Base-by-base conservation (phyloP, 2,888 invertebrate genomes). In the Melangyna quadrimaculata region DNA sequence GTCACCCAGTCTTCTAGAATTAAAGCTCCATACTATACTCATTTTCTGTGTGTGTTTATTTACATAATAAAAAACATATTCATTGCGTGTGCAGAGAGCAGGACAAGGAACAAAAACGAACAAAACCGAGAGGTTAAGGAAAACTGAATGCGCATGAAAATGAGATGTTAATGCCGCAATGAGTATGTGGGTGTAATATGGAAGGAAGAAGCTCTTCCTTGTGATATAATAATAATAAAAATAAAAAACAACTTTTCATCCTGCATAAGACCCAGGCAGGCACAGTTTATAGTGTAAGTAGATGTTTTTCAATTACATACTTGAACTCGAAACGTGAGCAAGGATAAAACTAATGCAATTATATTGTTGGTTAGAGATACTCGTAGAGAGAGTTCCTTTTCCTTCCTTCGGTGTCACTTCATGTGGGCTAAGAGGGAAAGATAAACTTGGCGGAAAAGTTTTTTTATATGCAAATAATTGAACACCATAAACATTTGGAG, bases 281-380 rank as follows among this genome's bases (percentile, higher is more conserved):
- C n/a, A n/a, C 27, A 63, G 63, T 63, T 40, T 43, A 63, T 63
- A 63, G 59, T 35, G 53, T 35, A 71, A 78, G 70, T 61, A 53
- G 70, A 78, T 70, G 70, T 70, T 70, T 77, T 78, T 70, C 78
- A 78, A 78, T 78, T 78, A 78, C 70, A 71, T 71, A 67, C 51
- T 67, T 67, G 27, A 67, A 67, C 35, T 67, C 19, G 24, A 67
- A 51, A 67, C 67, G 67, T 48, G 48, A 67, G 67, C 4, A 51
- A 67, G 51, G 67, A 67, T 67, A 67, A 65, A 65, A 67, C 67
- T 67, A 67, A 67, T 48, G 67, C 67, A 67, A 51, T 51, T 51
- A 67, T 48, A 67, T 29, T 19, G 65, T 29, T 48, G 65, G 65
- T 19, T 67, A 32, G 48, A 45, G 29, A 9, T 35, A n/a, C n/a